Evolutionary conservation across 35 echinoderm and acorn worm genomes (phyloP).

Genomic region (Eucidaris tribuloides): DNA sequence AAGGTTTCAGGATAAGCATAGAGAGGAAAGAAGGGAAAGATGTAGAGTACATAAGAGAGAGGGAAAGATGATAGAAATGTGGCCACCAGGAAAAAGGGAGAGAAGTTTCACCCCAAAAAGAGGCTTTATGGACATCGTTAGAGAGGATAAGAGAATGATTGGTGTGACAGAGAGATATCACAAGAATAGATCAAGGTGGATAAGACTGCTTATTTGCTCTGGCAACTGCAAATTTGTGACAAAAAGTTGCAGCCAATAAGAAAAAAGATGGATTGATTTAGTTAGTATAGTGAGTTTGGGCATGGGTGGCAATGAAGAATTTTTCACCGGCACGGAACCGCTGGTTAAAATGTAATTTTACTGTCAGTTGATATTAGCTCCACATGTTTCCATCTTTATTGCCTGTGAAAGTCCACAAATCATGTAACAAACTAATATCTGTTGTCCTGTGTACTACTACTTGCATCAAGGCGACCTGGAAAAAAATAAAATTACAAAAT

Average conservation of each 20-base stretch:
- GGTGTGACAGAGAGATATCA: no score
- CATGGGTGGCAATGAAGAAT: background rate
- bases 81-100: no score
- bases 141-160: no score
- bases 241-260: background rate
- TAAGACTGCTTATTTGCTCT: background rate
- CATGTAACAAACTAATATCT: conserved; percentile 21
- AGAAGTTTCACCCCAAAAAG: no score
- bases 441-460: conserved; percentile 11
- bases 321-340: no score
- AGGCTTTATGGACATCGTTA: no score
- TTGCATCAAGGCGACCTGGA: background rate
- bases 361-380: background rate
- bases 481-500: background rate
- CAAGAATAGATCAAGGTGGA: no score
- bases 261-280: background rate
- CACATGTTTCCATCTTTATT: background rate
- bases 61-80: no score
- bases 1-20: no score
- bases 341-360: background rate
- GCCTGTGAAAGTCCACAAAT: conserved; percentile 5
- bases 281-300: background rate
- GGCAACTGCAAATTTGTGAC: background rate
- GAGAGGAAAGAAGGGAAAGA: background rate
- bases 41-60: no score